Evolutionary conservation across 2,113 vertebrate genomes (phyloP).

Genomic region (Sprattus sprattus): DNA sequence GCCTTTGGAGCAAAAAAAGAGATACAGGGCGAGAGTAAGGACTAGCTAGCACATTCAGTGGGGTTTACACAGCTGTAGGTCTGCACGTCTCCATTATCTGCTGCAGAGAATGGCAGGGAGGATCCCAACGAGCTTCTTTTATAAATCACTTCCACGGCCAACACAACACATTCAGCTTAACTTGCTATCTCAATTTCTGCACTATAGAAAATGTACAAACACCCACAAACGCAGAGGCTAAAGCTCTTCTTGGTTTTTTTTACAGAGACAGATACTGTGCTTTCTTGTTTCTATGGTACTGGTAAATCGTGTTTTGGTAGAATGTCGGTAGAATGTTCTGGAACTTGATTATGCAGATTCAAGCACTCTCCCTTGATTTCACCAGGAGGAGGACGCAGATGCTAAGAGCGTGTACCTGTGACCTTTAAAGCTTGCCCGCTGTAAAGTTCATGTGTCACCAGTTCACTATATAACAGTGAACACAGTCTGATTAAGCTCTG

Average conservation of each 20-base stretch:
- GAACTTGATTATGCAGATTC: background rate
- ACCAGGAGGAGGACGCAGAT: background rate
- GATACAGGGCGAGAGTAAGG: background rate
- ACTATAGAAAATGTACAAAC: background rate
- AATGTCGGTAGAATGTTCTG: background rate
- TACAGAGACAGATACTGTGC: background rate
- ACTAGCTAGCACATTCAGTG: background rate
- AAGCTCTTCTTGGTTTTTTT: background rate
- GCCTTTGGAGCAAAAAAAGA: background rate
- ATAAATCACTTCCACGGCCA: background rate
- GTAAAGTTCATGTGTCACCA: constrained; percentile 32
- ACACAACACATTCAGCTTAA: constrained; percentile 11
- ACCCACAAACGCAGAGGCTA: background rate
- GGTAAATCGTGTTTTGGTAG: background rate
- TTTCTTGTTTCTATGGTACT: background rate
- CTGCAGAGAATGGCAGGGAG: background rate
- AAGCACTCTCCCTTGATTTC: background rate
- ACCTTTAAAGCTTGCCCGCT: constrained; percentile 20
- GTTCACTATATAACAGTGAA: constrained; percentile 32
- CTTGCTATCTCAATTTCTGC: constrained; percentile 1
- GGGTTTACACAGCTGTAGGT: constrained; percentile 18
- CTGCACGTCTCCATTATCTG: background rate
- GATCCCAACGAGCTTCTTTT: background rate
- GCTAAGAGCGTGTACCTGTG: constrained; percentile 11
- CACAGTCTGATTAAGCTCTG: background rate